Evolutionary conservation across 2,797 vertebrate species (phyloP), one percentile per base, ranked within the genome.

Genomic region (Acropternis orthonyx): DNA sequence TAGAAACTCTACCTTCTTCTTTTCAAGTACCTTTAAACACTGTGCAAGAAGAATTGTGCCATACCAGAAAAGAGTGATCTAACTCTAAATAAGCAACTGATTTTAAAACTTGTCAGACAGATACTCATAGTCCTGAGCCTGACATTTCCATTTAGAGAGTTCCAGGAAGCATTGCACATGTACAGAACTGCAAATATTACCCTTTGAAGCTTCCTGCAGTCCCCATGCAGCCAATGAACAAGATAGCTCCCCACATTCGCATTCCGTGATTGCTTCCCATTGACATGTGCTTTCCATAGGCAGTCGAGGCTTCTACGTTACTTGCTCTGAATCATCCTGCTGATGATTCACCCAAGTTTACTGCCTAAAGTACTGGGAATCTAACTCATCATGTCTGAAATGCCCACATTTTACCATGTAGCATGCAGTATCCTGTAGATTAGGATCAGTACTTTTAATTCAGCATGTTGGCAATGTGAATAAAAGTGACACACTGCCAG

Each of bases 161-260:
- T 63, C 55, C 51, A 36, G 41, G 41, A 39, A 36, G 10, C 46
- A 39, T 6, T 10, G 12, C 32, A 28, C 7, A 3, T 13, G 5
- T 37, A 59, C 8, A 36, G 41, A 72, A 58, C 9, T 19, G 21
- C 17, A 72, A 11, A 80, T 49, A 67, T 18, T 24, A 7, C 14
- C 24, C 21, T 37, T 9, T 3, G 1, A 71, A 36, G 14, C 11
- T 79, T 18, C 23, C 44, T 52, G 16, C 21, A 39, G 28, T 76
- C 24, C 59, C 43, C 28, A 32, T 8, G 6, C 54, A 48, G 7
- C 7, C 58, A 37, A 5, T 11, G 32, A 80, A 28, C 0, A 17
- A 34, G 37, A n/a, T 3, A 43, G 14, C 10, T 41, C 13, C 43
- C 32, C 54, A 3, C 0, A 0, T 12, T 30, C 34, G 16, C 43